These are phyloP conservation scores for Eudyptes chrysolophus DNA, from an alignment of 2,113 vertebrate species.

Conservation along the genomic window DNA sequence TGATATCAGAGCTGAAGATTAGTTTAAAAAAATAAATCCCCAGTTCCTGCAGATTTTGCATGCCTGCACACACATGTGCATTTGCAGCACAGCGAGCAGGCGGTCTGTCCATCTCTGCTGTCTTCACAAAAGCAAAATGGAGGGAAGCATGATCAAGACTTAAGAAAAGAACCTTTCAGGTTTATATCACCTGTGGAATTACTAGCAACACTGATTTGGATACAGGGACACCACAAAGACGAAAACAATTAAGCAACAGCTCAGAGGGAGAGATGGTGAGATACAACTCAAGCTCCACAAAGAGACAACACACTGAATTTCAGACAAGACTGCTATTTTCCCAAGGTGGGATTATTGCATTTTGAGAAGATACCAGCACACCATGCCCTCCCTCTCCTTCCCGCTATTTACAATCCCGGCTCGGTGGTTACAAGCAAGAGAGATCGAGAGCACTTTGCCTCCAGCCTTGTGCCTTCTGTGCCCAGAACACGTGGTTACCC, in stretches of 20 bases:
- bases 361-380: not conserved
- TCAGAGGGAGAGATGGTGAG: not conserved
- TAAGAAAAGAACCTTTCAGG: not conserved
- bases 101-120: not conserved
- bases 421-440: rapidly evolving
- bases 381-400: not conserved
- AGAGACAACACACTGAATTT: not conserved
- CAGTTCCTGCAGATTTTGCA: not conserved
- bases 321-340: not conserved
- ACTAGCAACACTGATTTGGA: not conserved
- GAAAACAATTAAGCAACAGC: not conserved
- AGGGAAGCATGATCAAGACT: not conserved
- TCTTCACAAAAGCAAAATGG: slow-evolving; percentile 13
- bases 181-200: not conserved
- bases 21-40: not conserved
- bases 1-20: not conserved
- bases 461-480: not conserved
- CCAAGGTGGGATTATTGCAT: not conserved
- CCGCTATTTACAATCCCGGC: rapidly evolving
- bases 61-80: rapidly evolving
- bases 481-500: not conserved
- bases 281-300: not conserved
- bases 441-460: not conserved
- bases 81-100: not conserved
- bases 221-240: not conserved